Percentiles rank a stretch among this genome's conserved stretches.
phyloP scores from a whole-genome alignment of 1,140 invertebrate species.

The Neodiprion fabricii region DNA sequence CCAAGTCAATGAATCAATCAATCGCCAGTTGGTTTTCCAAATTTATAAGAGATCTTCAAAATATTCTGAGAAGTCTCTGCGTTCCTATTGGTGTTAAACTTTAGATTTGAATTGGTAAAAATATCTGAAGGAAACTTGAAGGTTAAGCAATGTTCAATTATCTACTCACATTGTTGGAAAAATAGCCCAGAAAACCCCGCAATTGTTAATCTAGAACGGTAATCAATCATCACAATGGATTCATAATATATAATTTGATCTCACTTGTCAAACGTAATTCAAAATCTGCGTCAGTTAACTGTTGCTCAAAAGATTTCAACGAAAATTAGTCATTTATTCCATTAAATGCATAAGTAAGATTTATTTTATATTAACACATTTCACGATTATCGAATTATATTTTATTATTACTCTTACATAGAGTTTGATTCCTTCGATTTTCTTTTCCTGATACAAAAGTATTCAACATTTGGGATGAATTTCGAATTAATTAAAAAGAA shows the following conservation, averaged over 20 bases:
- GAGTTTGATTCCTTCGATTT: not conserved
- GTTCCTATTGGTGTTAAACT: slow-evolving; percentile 45
- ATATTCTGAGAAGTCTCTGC: slow-evolving; percentile 27
- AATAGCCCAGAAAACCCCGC: slow-evolving; percentile 2
- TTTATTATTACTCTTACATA: not conserved
- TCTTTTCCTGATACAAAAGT: not conserved
- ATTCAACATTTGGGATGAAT: not conserved
- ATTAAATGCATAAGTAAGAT: slow-evolving; percentile 1
- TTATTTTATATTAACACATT: not conserved
- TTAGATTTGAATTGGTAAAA: slow-evolving; percentile 29
- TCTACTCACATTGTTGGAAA: not conserved
- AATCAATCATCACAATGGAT: not conserved
- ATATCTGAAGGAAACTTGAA: too few species aligned
- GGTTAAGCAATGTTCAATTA: not conserved
- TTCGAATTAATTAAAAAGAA: not conserved
- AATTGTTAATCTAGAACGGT: not conserved
- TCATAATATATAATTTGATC: slow-evolving; percentile 1
- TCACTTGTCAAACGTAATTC: not conserved
- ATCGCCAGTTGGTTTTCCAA: not conserved
- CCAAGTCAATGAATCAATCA: not conserved
- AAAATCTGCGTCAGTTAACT: not conserved
- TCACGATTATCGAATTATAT: not conserved
- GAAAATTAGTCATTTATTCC: slow-evolving; percentile 3
- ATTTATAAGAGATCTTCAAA: slow-evolving; percentile 1
- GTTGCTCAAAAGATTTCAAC: slow-evolving; percentile 3